phyloP scores from a whole-genome alignment of 2,797 vertebrate species.

The Molothrus ater region DNA sequence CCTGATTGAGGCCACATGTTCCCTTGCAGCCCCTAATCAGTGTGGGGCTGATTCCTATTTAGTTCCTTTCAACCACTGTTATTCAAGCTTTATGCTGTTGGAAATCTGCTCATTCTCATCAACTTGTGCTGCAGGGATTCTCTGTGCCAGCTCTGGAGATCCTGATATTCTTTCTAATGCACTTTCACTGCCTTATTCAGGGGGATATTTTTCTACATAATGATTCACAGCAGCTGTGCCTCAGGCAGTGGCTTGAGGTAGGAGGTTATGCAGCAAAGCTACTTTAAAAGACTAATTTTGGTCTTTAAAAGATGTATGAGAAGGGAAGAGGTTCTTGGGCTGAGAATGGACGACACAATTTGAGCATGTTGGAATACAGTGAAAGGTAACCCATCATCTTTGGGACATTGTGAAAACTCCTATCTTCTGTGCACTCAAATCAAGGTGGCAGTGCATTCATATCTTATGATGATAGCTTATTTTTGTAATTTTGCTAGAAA shows the following conservation, averaged over 20 bases:
- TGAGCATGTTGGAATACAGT: neutral
- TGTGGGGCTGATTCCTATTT: constrained; percentile 45
- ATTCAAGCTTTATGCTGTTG: constrained; percentile 54
- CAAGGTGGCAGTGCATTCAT: neutral
- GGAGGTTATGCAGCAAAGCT: neutral
- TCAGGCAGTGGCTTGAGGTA: neutral
- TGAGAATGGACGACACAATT: neutral
- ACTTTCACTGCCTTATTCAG: neutral
- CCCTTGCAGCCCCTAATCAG: constrained; percentile 11
- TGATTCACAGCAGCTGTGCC: constrained; percentile 7
- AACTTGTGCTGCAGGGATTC: neutral
- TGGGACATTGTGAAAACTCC: neutral
- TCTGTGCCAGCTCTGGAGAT: neutral
- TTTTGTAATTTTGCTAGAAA: neutral
- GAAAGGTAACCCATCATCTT: neutral
- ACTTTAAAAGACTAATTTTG: neutral
- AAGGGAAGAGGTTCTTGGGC: neutral
- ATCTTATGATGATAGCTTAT: neutral
- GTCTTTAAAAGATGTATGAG: neutral
- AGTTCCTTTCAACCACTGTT: constrained; percentile 49
- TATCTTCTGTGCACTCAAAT: neutral
- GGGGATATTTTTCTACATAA: constrained; percentile 23
- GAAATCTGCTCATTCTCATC: neutral
- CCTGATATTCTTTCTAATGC: neutral
- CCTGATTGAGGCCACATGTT: constrained; percentile 61